A percentile compares a stretch with the other conserved stretches of the same genome.
Evolutionary conservation across 1,140 invertebrate genomes (phyloP).

Genomic region (Caenorhabditis latens): DNA sequence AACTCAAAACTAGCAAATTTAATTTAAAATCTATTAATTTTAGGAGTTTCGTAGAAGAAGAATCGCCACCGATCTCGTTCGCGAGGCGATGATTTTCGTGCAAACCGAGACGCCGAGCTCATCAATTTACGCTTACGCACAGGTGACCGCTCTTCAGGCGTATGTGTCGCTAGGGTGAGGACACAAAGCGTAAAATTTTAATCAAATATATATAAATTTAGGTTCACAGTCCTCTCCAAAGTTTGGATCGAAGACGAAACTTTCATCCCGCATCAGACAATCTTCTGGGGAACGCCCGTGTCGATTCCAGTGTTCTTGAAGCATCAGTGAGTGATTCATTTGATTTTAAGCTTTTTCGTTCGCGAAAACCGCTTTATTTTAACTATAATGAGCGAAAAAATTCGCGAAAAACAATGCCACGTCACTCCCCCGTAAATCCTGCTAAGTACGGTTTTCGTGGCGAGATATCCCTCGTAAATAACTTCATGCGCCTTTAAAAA

Average conservation of each 20-base stretch:
- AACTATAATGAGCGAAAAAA: too few relatives aligned
- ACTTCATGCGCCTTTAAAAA: too few relatives aligned
- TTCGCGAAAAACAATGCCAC: too few relatives aligned
- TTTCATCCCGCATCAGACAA: conserved; percentile 34
- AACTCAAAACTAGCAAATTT: too few relatives aligned
- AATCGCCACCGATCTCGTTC: conserved; percentile 2
- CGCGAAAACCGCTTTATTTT: too few relatives aligned
- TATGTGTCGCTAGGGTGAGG: conserved; percentile 15
- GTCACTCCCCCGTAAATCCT: too few relatives aligned
- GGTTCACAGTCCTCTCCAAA: conserved; percentile 26
- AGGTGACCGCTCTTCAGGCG: conserved; percentile 24
- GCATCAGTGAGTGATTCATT: neutral
- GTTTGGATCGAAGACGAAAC: conserved; percentile 41
- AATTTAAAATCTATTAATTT: neutral
- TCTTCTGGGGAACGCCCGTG: conserved; percentile 34
- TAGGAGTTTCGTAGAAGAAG: conserved; percentile 25
- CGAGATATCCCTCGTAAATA: too few relatives aligned
- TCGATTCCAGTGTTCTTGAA: conserved; percentile 5
- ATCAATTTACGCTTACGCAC: neutral
- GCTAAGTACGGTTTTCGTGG: too few relatives aligned
- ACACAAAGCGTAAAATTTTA: neutral
- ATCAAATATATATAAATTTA: neutral
- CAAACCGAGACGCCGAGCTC: neutral
- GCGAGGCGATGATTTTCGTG: neutral
- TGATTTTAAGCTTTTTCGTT: neutral